Base-by-base conservation (phyloP, 2,888 invertebrate species). In the Aspidiotus rigidus region DNA sequence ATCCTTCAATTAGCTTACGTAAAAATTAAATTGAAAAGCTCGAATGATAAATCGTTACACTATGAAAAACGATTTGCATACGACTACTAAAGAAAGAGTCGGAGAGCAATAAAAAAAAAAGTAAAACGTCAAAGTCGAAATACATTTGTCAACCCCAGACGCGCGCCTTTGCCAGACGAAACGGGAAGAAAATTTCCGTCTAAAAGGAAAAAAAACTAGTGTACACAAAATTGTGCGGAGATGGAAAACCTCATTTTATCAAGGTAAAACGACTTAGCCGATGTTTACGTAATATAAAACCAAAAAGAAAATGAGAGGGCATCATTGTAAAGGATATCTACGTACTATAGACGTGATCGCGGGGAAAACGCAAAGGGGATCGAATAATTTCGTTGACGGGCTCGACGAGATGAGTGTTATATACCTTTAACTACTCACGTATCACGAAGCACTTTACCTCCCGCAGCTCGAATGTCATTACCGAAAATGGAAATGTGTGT, bases 341-440 rank as follows among this genome's bases (percentile, higher is more conserved):
- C 49, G 28, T 28, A 5, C 5, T n/a, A n/a, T n/a, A n/a, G 28
- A 28, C 5, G 28, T 6, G 49, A n/a, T 49, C 49, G 64, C 53
- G 54, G 54, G 53, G 54, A 54, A 64, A 64, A 64, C 53, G 64
- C 54, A 40, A 54, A 49, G 54, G 64, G 64, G 64, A 64, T 64
- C 54, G 49, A 54, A 54, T 64, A 53, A 64, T 64, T 64, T 64
- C 54, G 64, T 55, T 64, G 64, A 64, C 64, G 54, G 62, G 53
- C 54, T 44, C 62, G 28, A 54, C 49, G 28, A 28, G 28, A 28
- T 28, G 28, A 28, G 28, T 5, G 5, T 28, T 28, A 28, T 28
- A 28, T 28, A 28, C 28, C 28, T 28, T 28, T 5, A 28, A 28
- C 28, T 28, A 28, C 28, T 28, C n/a, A 49, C 49, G 49, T n/a